phyloP scores from a whole-genome alignment of 1,140 invertebrate genomes.

The Diorhabda elongata region DNA sequence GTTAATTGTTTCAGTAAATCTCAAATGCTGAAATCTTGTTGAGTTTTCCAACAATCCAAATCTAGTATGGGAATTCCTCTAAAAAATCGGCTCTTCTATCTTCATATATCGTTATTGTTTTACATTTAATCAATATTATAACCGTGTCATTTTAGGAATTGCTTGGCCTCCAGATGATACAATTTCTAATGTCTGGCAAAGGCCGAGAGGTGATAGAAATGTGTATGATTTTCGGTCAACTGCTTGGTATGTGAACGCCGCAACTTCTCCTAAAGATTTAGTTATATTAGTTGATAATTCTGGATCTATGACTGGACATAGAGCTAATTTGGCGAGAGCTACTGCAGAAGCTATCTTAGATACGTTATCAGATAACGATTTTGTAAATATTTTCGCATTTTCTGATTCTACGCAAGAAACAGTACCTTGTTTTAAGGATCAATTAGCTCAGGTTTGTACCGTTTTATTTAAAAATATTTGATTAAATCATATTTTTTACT shows the following conservation, averaged over 20 bases:
- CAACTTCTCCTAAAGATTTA: slow-evolving; percentile 94
- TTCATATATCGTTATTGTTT: too few relatives aligned
- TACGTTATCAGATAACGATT: slow-evolving; percentile 94
- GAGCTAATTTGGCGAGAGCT: slow-evolving; percentile 77
- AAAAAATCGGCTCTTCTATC: too few relatives aligned
- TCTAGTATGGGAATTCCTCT: too few relatives aligned
- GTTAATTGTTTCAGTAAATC: too few relatives aligned
- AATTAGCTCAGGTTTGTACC: slow-evolving; percentile 67
- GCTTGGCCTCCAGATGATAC: slow-evolving; percentile 67
- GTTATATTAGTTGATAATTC: slow-evolving; percentile 88
- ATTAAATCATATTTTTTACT: slow-evolving; percentile 15
- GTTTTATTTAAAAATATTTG: neutral
- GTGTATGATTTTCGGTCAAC: slow-evolving; percentile 84
- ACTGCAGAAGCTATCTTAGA: slow-evolving; percentile 86
- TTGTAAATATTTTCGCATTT: slow-evolving; percentile 89
- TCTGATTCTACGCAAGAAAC: slow-evolving; percentile 70
- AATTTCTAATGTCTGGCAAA: slow-evolving; percentile 45
- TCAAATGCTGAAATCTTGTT: too few relatives aligned
- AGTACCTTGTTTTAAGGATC: slow-evolving; percentile 82
- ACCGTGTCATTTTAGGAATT: slow-evolving; percentile 51
- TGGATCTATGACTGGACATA: slow-evolving; percentile 83
- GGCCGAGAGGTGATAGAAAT: slow-evolving; percentile 57
- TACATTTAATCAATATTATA: too few relatives aligned
- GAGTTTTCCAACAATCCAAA: too few relatives aligned
- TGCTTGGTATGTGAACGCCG: slow-evolving; percentile 92